Evolutionary conservation across 2,888 invertebrate genomes (phyloP).

Genomic region (Steinernema scapterisci): DNA sequence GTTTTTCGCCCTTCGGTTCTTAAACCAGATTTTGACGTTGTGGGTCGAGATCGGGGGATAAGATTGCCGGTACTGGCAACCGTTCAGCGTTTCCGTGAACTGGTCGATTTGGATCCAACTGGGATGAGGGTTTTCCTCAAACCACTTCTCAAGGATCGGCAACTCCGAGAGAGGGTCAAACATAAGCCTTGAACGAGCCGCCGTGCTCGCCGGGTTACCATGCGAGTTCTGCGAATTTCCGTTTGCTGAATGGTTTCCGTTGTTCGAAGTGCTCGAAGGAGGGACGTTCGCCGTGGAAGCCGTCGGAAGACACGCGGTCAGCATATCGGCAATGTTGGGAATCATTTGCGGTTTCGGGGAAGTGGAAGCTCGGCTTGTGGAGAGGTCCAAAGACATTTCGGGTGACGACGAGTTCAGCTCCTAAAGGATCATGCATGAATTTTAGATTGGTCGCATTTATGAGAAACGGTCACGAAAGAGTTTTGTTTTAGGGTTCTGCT

Average conservation of each 20-base stretch:
- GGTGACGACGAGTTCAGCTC: constrained; percentile 19
- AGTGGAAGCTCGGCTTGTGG: constrained; percentile 16
- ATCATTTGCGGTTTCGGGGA: constrained; percentile 18
- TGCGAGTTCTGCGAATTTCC: background rate
- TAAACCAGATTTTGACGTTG: constrained; percentile 97
- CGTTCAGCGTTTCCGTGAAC: constrained; percentile 94
- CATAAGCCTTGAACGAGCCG: constrained; percentile 87
- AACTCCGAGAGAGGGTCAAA: constrained; percentile 99
- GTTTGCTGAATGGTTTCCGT: constrained; percentile 11
- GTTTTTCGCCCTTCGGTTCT: constrained; percentile 93
- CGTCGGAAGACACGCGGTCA: constrained; percentile 22
- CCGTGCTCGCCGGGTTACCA: constrained; percentile 36
- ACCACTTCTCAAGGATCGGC: constrained; percentile 76
- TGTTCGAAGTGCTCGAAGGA: background rate
- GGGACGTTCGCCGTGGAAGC: background rate
- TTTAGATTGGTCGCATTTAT: too few species aligned
- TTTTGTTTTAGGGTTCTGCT: too few species aligned
- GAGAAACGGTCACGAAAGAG: too few species aligned
- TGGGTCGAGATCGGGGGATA: constrained; percentile 98
- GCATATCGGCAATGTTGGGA: background rate
- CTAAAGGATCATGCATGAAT: too few species aligned
- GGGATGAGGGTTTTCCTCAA: constrained; percentile 95
- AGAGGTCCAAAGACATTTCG: constrained; percentile 31
- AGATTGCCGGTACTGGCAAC: constrained; percentile 94
- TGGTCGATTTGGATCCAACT: constrained; percentile 95